These are phyloP conservation scores for Phalacrocorax brasilianus DNA, from an alignment of 2,113 vertebrate genomes.

Conservation along the genomic window DNA sequence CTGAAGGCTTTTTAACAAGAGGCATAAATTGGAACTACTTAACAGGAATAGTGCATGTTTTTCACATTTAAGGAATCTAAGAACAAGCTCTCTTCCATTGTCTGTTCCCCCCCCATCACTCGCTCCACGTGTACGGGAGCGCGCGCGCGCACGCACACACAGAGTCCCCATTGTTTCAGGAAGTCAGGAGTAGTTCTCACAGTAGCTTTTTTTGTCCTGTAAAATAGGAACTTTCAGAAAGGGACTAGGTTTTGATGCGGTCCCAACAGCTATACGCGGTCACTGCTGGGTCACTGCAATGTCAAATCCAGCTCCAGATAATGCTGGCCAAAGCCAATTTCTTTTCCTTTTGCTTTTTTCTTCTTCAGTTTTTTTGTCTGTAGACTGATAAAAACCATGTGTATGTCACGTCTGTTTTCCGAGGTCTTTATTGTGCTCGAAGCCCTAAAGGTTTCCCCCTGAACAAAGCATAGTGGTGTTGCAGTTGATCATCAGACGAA, in stretches of 20 bases:
- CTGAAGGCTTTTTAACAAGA: background rate
- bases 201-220: background rate
- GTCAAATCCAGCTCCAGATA: background rate
- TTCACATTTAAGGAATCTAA: background rate
- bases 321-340: background rate
- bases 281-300: background rate
- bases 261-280: background rate
- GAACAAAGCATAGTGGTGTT: conserved; percentile 7
- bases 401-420: background rate
- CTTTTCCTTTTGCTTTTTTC: background rate
- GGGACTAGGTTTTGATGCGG: background rate
- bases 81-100: background rate
- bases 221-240: background rate
- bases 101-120: background rate
- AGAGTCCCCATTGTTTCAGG: background rate
- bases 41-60: background rate
- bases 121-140: background rate
- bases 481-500: background rate
- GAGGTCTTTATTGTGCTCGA: background rate
- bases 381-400: background rate
- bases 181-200: background rate
- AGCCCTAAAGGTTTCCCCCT: background rate
- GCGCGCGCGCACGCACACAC: background rate
- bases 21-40: background rate
- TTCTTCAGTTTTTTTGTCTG: background rate